These are phyloP conservation scores for Lasioglossum villosulum DNA, from an alignment of 2,888 invertebrate species.

Conservation along the genomic window DNA sequence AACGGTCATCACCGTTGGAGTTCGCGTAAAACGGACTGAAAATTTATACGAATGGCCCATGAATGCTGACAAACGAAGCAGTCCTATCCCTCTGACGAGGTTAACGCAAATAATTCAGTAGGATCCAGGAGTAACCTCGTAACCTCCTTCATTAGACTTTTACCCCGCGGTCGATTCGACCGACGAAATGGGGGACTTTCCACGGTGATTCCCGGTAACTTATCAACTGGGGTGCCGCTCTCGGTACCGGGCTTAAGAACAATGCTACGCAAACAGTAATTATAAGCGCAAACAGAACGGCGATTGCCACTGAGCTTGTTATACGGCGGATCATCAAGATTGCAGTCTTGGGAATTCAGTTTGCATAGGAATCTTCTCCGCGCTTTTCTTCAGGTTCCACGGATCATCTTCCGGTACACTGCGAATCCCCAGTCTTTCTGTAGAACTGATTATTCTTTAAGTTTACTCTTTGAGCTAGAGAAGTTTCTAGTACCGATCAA, in stretches of 20 bases:
- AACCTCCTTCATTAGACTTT: slow-evolving; percentile 55
- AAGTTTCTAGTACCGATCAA: background rate
- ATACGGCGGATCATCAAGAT: slow-evolving; percentile 46
- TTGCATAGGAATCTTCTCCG: slow-evolving; percentile 5
- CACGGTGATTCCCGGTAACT: slow-evolving; percentile 50
- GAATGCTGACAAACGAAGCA: slow-evolving; percentile 1
- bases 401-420: slow-evolving; percentile 1
- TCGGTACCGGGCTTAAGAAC: slow-evolving; percentile 53
- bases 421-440: background rate
- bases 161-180: slow-evolving; percentile 26
- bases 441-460: background rate
- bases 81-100: slow-evolving; percentile 8
- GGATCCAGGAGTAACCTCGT: slow-evolving; percentile 30
- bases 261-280: slow-evolving; percentile 69
- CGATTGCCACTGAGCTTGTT: slow-evolving; percentile 52
- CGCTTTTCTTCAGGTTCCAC: background rate
- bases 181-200: slow-evolving; percentile 31
- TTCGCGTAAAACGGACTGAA: background rate
- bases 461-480: background rate
- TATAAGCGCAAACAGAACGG: slow-evolving; percentile 69
- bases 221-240: slow-evolving; percentile 57
- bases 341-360: slow-evolving; percentile 32
- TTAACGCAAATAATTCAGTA: slow-evolving; percentile 31
- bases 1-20: background rate
- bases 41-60: background rate